Conservation (phyloP, 1,140 invertebrate genomes). For the Drosophila fuyamai region DNA sequence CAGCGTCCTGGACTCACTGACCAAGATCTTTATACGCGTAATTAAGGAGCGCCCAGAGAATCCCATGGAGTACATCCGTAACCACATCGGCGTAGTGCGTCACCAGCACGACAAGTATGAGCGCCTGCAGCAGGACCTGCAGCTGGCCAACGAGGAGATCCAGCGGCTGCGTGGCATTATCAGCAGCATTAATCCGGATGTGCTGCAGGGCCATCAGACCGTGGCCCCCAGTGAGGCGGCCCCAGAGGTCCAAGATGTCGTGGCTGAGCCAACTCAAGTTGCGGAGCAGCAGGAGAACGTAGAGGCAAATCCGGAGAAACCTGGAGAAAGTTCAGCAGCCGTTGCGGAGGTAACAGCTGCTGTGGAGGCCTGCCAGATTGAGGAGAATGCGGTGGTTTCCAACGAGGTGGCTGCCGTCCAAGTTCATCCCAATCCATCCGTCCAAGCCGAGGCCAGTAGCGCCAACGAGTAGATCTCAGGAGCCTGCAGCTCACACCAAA, state of each 20-base stretch:
- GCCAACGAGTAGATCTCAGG: slow-evolving; percentile 41
- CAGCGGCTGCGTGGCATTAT: slow-evolving; percentile 70
- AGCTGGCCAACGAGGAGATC: slow-evolving; percentile 71
- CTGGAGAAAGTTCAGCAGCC: slow-evolving; percentile 5
- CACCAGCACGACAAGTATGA: slow-evolving; percentile 76
- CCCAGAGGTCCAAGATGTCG: slow-evolving; percentile 11
- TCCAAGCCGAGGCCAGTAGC: slow-evolving; percentile 55
- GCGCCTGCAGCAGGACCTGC: slow-evolving; percentile 71
- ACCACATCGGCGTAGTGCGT: slow-evolving; percentile 85
- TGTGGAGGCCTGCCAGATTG: slow-evolving; percentile 54
- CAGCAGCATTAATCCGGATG: slow-evolving; percentile 67
- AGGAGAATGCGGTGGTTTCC: slow-evolving; percentile 27
- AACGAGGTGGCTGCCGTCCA: slow-evolving; percentile 2
- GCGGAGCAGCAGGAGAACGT: not conserved
- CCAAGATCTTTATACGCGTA: slow-evolving; percentile 93
- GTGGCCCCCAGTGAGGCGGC: slow-evolving; percentile 8
- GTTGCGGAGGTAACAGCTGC: slow-evolving; percentile 26
- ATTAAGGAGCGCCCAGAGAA: slow-evolving; percentile 97
- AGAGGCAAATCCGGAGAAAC: not conserved
- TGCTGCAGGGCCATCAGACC: slow-evolving; percentile 38
- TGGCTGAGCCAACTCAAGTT: not conserved
- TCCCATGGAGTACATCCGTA: slow-evolving; percentile 92
- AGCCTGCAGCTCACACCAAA: slow-evolving; percentile 18
- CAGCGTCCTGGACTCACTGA: slow-evolving; percentile 96
- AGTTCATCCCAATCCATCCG: slow-evolving; percentile 44